Evolutionary conservation across 2,113 vertebrate species (phyloP).

Genomic region (Rallus limicola): DNA sequence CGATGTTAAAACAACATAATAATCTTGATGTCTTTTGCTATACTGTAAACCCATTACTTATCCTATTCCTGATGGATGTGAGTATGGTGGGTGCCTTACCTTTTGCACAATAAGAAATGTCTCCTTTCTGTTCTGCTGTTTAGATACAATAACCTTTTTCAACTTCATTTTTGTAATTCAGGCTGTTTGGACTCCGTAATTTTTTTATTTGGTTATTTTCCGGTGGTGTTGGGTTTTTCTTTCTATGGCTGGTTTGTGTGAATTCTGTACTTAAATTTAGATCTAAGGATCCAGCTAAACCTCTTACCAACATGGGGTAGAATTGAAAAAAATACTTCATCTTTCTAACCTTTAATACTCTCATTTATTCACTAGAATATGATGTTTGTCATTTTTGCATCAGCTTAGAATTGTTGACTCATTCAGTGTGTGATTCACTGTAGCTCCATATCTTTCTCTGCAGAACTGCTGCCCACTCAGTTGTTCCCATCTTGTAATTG

Average conservation of each 20-base stretch:
- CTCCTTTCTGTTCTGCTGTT: background rate
- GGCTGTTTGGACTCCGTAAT: background rate
- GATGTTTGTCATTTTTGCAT: conserved; percentile 30
- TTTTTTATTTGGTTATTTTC: no score
- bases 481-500: conserved; percentile 64
- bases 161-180: background rate
- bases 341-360: background rate
- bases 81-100: background rate
- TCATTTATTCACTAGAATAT: conserved; percentile 12
- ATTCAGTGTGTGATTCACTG: conserved; percentile 55
- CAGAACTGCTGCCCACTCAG: conserved; percentile 64
- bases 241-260: background rate
- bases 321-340: background rate
- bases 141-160: background rate
- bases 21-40: background rate
- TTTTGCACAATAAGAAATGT: background rate
- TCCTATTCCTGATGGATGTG: background rate
- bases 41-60: background rate
- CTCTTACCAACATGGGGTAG: background rate
- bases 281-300: background rate
- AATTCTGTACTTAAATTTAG: background rate
- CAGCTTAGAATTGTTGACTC: conserved; percentile 61
- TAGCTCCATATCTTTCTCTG: conserved; percentile 14
- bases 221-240: no score
- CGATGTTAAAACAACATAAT: background rate